Base-by-base conservation (phyloP, 53 echinoderm and acorn worm species). In the Luidia sarsii region DNA sequence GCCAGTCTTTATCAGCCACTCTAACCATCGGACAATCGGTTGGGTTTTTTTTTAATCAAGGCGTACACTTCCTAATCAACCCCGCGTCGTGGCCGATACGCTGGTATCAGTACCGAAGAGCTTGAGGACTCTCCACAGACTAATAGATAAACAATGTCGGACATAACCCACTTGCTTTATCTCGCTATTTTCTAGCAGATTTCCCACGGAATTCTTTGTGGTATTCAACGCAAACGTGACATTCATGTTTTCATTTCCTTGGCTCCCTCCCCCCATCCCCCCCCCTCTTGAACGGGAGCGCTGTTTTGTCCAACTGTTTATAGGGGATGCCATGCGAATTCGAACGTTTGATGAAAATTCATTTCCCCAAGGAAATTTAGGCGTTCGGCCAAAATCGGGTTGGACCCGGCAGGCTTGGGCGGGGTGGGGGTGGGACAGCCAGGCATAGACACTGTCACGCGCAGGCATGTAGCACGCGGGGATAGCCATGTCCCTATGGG, bases 311-410 rank as follows among this genome's bases (percentile, higher is more conserved):
- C 60, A 77, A 77, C 61, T 77, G 77, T 77, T 77, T 77, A 77
- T 77, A 18, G 46, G 77, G 33, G 77, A 61, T 77, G 60, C 77
- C 61, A 77, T 33, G 48, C 34, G 77, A 77, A 61, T 59, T 77
- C 77, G 43, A 77, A 61, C 59, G 46, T 77, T 77, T 77, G 77
- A 77, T 77, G 77, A 77, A 77, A 77, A 55, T 63, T 77, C 61
- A 77, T 77, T 77, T 77, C 77, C 77, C 77, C 61, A 61, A 77
- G 77, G 77, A 77, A 77, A 77, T 77, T 60, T 77, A 61, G 77
- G 33, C 77, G 27, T 37, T 67, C n/a, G 2, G 54, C 20, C 22
- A 50, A 70, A 74, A 74, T 41, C 57, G 74, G 57, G n/a, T n/a
- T n/a, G n/a, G n/a, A n/a, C n/a, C n/a, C n/a, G n/a, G n/a, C n/a